Conservation (phyloP, 2,888 invertebrate species). For the Galerucella calmariensis region DNA sequence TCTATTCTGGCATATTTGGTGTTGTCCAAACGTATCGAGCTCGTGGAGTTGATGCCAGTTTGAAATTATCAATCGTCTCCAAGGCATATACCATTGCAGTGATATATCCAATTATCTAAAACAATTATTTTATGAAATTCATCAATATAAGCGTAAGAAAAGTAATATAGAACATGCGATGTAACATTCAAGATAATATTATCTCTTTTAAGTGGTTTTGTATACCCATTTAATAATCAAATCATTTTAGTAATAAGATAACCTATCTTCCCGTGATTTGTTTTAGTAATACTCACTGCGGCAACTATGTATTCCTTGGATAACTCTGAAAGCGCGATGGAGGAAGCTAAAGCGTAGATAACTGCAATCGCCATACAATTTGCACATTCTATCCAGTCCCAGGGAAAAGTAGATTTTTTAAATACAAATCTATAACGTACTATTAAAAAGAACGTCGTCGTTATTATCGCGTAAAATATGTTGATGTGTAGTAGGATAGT, state of each 20-base stretch:
- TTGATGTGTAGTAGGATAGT: conserved; percentile 32
- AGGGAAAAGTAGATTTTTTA: conserved; percentile 42
- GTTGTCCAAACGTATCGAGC: conserved; percentile 54
- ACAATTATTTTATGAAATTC: conserved; percentile 6
- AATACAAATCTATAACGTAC: conserved; percentile 40
- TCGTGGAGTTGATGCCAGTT: conserved; percentile 49
- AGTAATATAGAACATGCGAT: conserved; percentile 19
- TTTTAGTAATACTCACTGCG: conserved; percentile 45
- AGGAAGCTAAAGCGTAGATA: conserved; percentile 36
- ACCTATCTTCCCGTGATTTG: too few species aligned
- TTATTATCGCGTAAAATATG: conserved; percentile 40
- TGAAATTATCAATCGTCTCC: conserved; percentile 52
- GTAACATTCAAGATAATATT: not conserved
- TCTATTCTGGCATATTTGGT: conserved; percentile 52
- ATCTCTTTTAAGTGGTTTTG: too few species aligned
- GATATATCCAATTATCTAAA: conserved; percentile 49
- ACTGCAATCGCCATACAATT: conserved; percentile 38
- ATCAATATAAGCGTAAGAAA: conserved; percentile 30
- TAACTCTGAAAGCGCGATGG: conserved; percentile 42
- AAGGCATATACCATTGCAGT: conserved; percentile 48
- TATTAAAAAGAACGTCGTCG: conserved; percentile 40
- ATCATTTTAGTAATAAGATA: too few species aligned
- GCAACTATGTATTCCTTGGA: conserved; percentile 49
- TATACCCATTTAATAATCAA: too few species aligned
- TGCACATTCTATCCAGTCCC: conserved; percentile 48